A percentile compares a stretch with the other conserved stretches of the same genome.
These are phyloP conservation scores for Neotoma lepida DNA, from an alignment of 2,113 vertebrate genomes.

Conservation along the genomic window DNA sequence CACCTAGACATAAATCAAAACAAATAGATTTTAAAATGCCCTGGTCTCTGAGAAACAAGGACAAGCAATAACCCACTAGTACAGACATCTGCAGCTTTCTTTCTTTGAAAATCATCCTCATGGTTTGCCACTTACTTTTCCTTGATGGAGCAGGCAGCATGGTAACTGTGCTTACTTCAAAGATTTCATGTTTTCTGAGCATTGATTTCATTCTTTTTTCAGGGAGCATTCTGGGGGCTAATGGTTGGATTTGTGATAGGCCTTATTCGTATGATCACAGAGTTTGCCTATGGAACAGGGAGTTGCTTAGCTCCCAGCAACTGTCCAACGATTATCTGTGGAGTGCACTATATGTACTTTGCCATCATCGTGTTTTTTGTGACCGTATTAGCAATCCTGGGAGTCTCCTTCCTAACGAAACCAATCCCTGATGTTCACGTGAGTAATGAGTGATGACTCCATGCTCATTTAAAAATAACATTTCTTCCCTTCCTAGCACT, in stretches of 20 bases:
- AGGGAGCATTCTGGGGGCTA: constrained; percentile 96
- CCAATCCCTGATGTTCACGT: constrained; percentile 95
- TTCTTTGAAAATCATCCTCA: background rate
- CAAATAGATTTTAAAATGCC: background rate
- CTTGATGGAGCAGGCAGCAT: background rate
- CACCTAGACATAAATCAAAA: background rate
- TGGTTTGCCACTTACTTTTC: background rate
- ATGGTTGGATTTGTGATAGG: constrained; percentile 87
- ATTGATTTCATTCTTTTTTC: constrained; percentile 57
- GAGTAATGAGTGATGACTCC: constrained; percentile 70
- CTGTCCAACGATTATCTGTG: constrained; percentile 94
- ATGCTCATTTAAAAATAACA: background rate
- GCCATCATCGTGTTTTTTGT: constrained; percentile 89
- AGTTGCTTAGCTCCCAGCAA: constrained; percentile 87
- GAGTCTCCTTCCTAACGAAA: constrained; percentile 92
- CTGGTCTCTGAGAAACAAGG: background rate
- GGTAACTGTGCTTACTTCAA: background rate
- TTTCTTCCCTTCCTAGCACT: background rate
- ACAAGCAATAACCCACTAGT: background rate
- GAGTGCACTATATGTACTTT: constrained; percentile 96
- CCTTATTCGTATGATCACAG: constrained; percentile 90
- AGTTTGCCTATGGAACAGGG: constrained; percentile 92
- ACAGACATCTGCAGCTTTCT: background rate
- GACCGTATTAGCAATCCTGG: constrained; percentile 84
- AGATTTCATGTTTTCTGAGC: background rate